Evolutionary conservation across 1,140 invertebrate species (phyloP), one percentile per base, ranked within the genome.

Genomic region (Zaprionus taronus): DNA sequence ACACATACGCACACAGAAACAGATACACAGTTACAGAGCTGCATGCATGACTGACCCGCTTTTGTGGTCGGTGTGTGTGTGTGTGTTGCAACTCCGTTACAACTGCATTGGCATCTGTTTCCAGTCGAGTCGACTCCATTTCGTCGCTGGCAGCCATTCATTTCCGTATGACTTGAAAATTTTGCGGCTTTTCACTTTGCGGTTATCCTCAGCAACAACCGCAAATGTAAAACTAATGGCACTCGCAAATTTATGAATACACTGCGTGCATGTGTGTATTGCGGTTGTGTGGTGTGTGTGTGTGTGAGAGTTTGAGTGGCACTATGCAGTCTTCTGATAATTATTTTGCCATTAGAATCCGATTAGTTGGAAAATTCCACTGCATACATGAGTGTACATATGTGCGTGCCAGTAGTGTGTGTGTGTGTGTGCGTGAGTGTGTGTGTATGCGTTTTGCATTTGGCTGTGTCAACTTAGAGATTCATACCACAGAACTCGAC

Each of bases 301-400:
- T 62, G 38, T 56, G 17, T 68, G 53, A 41, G 22, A 24, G 51
- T 63, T 68, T 72, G 69, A 79, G 79, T 82, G 73, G 63, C 63
- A 68, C 72, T 86, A 71, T 81, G 81, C 57, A 64, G 66, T 80
- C 72, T 83, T 87, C 72, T 86, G 83, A 89, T 92, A 92, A 92
- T 92, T 92, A 92, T 89, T 92, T 92, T 91, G 78, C 84, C 91
- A 92, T 92, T 92, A 92, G 91, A 92, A 92, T 92, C 87, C 87
- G 87, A 92, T 92, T 92, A 92, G 91, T 79, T 91, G 83, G 79
- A 83, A 87, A 80, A 89, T 83, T 80, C 60, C 51, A 74, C 51
- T 63, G 66, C 74, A 80, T 44, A 74, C 67, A 70, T 72, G 79
- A 63, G 57, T 28, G n/a, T 49, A 2, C 17, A 49, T 26, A 4